A percentile compares a stretch with the other conserved stretches of the same genome.
Conservation (phyloP, 2,113 vertebrate genomes). For the Dicaeum eximium region DNA sequence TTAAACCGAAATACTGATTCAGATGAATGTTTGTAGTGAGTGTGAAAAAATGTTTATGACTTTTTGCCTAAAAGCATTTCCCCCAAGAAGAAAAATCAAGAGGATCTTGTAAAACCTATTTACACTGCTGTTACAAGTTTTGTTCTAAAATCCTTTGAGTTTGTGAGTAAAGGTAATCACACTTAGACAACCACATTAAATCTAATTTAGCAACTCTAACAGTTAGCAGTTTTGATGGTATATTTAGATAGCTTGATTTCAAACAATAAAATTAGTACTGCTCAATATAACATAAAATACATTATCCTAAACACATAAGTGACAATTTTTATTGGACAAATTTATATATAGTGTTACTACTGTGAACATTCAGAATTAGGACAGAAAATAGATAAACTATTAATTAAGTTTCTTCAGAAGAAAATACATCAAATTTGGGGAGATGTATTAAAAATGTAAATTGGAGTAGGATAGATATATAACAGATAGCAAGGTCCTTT, state of each 20-base stretch:
- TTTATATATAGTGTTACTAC: background rate
- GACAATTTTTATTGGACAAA: background rate
- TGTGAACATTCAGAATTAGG: background rate
- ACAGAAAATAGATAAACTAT: background rate
- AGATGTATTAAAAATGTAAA: background rate
- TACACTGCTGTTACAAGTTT: background rate
- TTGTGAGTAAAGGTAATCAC: background rate
- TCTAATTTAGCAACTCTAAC: background rate
- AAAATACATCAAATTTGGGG: background rate
- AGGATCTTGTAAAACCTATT: background rate
- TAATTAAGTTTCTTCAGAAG: background rate
- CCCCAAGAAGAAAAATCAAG: background rate
- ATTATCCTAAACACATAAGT: background rate
- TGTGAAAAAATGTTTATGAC: slow-evolving; percentile 6
- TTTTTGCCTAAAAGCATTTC: background rate
- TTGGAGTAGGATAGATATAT: background rate
- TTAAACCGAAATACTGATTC: background rate
- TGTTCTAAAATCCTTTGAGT: background rate
- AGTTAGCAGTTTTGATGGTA: background rate
- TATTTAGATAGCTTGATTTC: background rate
- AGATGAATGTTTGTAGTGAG: background rate
- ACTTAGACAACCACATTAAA: background rate
- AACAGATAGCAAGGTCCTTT: background rate
- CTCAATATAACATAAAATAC: background rate
- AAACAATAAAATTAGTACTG: background rate